Evolutionary conservation across 2,113 vertebrate genomes (phyloP).

Genomic region (Mus musculus): DNA sequence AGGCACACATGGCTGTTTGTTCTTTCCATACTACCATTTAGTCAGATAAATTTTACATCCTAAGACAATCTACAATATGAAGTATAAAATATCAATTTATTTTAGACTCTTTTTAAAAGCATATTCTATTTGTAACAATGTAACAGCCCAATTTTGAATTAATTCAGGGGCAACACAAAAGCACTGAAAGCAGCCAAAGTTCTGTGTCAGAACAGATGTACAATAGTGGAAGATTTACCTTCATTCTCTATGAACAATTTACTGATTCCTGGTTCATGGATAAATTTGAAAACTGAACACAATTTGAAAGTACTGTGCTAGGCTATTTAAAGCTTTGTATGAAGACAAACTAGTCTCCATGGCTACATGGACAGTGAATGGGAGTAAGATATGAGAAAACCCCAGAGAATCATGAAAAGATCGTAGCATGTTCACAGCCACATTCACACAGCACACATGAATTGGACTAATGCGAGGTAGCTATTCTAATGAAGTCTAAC

Average conservation of each 20-base stretch:
- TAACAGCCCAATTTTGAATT: background rate
- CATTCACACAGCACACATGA: constrained; percentile 37
- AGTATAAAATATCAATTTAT: constrained; percentile 7
- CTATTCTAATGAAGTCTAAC: constrained; percentile 54
- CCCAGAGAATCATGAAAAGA: constrained; percentile 18
- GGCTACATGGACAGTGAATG: background rate
- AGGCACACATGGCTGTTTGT: background rate
- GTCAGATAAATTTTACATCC: constrained; percentile 36
- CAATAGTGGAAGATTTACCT: background rate
- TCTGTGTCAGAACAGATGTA: background rate
- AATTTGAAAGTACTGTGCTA: constrained; percentile 28
- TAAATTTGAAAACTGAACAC: constrained; percentile 20
- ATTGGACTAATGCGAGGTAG: constrained; percentile 41
- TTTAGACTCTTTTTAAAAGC: constrained; percentile 37
- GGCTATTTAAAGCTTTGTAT: constrained; percentile 16
- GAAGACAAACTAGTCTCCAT: constrained; percentile 17
- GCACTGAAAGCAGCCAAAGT: background rate
- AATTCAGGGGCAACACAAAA: background rate
- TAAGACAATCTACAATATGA: constrained; percentile 39
- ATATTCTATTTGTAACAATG: constrained; percentile 13
- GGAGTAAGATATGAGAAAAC: background rate
- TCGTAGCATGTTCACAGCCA: background rate
- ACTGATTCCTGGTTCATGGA: constrained; percentile 36
- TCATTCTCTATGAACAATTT: constrained; percentile 50
- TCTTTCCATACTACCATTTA: constrained; percentile 2